Evolutionary conservation across 2,888 invertebrate genomes (phyloP).

Genomic region (Campaea margaritaria): DNA sequence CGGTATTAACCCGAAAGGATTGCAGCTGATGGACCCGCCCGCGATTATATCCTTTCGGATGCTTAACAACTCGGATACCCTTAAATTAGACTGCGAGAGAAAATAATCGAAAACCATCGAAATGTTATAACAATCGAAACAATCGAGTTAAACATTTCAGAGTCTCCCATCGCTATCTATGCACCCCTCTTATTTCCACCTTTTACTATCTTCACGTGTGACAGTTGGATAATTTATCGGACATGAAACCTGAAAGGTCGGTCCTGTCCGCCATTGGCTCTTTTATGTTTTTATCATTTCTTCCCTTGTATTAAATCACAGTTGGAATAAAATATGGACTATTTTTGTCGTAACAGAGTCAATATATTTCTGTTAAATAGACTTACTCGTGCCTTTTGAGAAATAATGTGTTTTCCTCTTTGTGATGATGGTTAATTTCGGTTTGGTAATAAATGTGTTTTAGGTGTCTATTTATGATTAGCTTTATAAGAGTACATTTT

Average conservation of each 20-base stretch:
- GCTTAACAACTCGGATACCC: too few species aligned
- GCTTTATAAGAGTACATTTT: too few species aligned
- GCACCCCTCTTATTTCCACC: conserved; percentile 18
- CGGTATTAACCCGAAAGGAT: too few species aligned
- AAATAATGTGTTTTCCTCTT: conserved; percentile 1
- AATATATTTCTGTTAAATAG: conserved; percentile 25
- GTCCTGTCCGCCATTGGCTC: conserved; percentile 29
- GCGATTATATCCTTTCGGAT: too few species aligned
- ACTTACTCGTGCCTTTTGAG: conserved; percentile 9
- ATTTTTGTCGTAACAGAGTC: conserved; percentile 24
- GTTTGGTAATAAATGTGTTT: neutral
- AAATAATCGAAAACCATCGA: too few species aligned
- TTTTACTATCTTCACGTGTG: conserved; percentile 26
- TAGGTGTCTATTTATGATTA: neutral
- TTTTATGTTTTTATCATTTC: conserved; percentile 34
- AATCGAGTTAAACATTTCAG: too few species aligned
- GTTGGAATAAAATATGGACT: conserved; percentile 29
- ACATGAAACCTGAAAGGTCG: conserved; percentile 32
- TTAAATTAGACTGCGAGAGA: too few species aligned
- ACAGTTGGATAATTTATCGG: conserved; percentile 34
- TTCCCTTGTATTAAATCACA: conserved; percentile 29
- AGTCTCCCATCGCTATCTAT: too few species aligned
- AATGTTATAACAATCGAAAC: too few species aligned
- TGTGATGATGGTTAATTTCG: neutral
- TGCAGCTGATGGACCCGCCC: too few species aligned